Evolutionary conservation across 1,140 invertebrate genomes (phyloP).

Genomic region (Drosophila seguyi): DNA sequence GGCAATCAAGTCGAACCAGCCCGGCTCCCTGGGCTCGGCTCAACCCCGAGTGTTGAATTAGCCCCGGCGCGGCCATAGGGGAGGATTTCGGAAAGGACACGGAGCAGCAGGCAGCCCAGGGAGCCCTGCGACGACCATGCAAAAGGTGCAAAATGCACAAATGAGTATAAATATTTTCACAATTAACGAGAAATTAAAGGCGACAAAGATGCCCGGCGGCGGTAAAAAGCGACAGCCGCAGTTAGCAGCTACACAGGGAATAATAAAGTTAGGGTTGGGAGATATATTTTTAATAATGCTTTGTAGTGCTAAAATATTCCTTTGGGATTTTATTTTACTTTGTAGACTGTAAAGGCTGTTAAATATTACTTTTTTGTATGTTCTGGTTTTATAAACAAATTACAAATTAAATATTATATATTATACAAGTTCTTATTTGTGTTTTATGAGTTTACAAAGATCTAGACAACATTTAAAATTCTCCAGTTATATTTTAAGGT

Average conservation of each 20-base stretch:
- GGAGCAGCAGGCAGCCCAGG: constrained; percentile 7
- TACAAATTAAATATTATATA: too few relatives aligned
- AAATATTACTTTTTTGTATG: background rate
- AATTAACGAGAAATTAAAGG: constrained; percentile 84
- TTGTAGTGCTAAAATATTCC: background rate
- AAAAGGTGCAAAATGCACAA: constrained; percentile 84
- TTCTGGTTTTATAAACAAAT: too few relatives aligned
- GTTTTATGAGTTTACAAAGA: too few relatives aligned
- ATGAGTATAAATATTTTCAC: constrained; percentile 84
- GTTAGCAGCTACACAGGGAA: constrained; percentile 19
- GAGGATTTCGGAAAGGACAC: constrained; percentile 38
- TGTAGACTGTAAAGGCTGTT: background rate
- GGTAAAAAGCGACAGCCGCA: constrained; percentile 55
- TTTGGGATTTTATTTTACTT: background rate
- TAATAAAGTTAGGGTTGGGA: background rate
- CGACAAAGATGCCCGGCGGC: constrained; percentile 72
- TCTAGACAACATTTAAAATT: too few relatives aligned
- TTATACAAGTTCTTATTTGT: too few relatives aligned
- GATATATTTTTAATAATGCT: background rate
- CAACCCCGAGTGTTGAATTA: constrained; percentile 71
- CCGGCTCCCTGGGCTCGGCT: constrained; percentile 15
- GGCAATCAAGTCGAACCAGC: constrained; percentile 72
- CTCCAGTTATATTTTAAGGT: background rate
- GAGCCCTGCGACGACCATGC: constrained; percentile 40
- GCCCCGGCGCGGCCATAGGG: constrained; percentile 33